phyloP scores from a whole-genome alignment of 37 sponge, comb jelly and placozoan genomes.

The Bolinopsis microptera region DNA sequence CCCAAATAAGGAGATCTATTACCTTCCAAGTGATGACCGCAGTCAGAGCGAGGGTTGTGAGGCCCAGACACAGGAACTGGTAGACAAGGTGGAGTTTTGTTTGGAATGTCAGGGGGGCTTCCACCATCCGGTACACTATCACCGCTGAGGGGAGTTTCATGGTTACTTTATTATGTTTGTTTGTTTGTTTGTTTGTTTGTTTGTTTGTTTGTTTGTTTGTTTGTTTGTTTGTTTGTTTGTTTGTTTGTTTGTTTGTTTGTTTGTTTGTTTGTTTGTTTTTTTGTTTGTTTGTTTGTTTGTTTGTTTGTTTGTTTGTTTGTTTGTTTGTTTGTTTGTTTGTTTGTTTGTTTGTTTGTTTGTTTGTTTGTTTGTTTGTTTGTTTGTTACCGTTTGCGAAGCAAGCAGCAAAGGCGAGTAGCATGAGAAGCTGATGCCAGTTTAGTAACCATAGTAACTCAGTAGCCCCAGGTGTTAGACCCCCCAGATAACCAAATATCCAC shows the following conservation, averaged over 20 bases:
- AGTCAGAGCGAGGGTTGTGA: not conserved
- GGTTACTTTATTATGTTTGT: no score
- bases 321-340: not conserved
- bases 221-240: not conserved
- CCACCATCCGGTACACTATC: slow-evolving; percentile 25
- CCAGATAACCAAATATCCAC: slow-evolving; percentile 11
- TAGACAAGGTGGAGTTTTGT: not conserved
- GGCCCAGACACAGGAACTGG: not conserved
- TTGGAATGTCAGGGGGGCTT: not conserved
- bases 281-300: not conserved
- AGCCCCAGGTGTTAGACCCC: not conserved
- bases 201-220: not conserved
- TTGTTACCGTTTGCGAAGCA: not conserved
- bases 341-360: not conserved
- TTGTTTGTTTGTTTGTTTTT: not conserved
- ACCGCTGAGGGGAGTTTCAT: not conserved
- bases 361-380: not conserved
- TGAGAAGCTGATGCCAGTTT: slow-evolving; percentile 3
- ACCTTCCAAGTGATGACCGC: not conserved
- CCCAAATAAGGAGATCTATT: no score
- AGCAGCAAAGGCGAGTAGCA: not conserved
- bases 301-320: not conserved
- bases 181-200: not conserved
- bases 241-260: not conserved
- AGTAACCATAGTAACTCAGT: slow-evolving; percentile 9